phyloP scores from a whole-genome alignment of 2,888 invertebrate genomes.

The Hirtodrosophila cameraria region DNA sequence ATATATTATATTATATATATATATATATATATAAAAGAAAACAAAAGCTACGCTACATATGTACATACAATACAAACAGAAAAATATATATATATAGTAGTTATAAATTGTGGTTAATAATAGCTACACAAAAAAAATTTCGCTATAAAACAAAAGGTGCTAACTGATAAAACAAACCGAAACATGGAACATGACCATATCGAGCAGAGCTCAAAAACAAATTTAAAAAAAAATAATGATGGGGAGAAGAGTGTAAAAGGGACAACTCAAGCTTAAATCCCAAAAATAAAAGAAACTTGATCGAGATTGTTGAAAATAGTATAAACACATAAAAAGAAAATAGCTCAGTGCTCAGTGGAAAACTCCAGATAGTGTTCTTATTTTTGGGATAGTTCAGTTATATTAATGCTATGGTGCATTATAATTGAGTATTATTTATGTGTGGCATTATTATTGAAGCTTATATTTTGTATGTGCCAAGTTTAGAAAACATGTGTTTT shows the following conservation, averaged over 20 bases:
- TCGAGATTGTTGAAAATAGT: neutral
- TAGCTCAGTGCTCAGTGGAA: slow-evolving; percentile 47
- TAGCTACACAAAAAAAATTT: slow-evolving; percentile 40
- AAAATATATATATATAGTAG: slow-evolving; percentile 29
- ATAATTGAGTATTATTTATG: slow-evolving; percentile 13
- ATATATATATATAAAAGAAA: no score
- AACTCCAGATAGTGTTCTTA: slow-evolving; percentile 16
- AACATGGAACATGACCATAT: slow-evolving; percentile 19
- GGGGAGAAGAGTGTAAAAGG: no score
- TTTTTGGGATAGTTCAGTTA: neutral
- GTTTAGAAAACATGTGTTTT: neutral
- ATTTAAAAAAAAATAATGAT: no score
- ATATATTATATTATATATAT: slow-evolving; percentile 7
- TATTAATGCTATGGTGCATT: slow-evolving; percentile 6
- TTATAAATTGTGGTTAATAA: slow-evolving; percentile 31
- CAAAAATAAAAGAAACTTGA: slow-evolving; percentile 6
- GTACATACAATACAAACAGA: slow-evolving; percentile 33
- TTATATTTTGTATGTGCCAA: neutral
- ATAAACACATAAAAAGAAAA: neutral
- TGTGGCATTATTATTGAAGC: slow-evolving; percentile 6
- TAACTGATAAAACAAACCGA: slow-evolving; percentile 47
- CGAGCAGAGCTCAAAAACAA: slow-evolving; percentile 21
- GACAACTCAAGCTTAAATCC: neutral
- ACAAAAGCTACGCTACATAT: slow-evolving; percentile 7
- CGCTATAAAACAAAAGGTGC: slow-evolving; percentile 46